Evolutionary conservation across 1,140 invertebrate species (phyloP).

Genomic region (Bombus consobrinus): DNA sequence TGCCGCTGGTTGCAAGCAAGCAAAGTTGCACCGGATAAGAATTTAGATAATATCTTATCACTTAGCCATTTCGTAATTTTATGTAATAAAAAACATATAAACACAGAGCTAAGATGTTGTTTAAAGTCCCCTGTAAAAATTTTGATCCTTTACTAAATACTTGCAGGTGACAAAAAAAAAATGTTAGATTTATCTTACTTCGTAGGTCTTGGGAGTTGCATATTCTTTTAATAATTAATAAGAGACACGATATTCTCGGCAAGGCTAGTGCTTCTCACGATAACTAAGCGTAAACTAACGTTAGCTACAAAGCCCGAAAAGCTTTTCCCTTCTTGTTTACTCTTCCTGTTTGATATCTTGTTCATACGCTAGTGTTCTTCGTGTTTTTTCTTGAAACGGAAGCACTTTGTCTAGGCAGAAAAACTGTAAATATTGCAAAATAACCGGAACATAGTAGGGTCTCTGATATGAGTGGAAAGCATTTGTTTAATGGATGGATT

Average conservation of each 20-base stretch:
- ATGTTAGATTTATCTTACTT: no score
- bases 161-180: no score
- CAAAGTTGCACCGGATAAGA: no score
- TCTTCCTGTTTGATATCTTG: slow-evolving; percentile 12
- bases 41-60: no score
- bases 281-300: slow-evolving; percentile 24
- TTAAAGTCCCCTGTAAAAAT: no score
- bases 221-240: no score
- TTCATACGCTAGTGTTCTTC: slow-evolving; percentile 18
- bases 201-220: no score
- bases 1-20: no score
- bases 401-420: slow-evolving; percentile 31
- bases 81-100: no score
- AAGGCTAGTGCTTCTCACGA: neutral
- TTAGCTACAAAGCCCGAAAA: neutral
- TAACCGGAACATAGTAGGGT: neutral
- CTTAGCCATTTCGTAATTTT: no score
- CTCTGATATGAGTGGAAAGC: neutral
- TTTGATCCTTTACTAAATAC: no score
- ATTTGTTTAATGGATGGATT: neutral
- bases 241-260: neutral
- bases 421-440: slow-evolving; percentile 37
- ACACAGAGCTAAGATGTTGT: no score
- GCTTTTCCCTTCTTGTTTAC: neutral
- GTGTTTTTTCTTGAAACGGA: neutral